phyloP scores from a whole-genome alignment of 2,113 vertebrate species.

The Pluvianellus socialis region DNA sequence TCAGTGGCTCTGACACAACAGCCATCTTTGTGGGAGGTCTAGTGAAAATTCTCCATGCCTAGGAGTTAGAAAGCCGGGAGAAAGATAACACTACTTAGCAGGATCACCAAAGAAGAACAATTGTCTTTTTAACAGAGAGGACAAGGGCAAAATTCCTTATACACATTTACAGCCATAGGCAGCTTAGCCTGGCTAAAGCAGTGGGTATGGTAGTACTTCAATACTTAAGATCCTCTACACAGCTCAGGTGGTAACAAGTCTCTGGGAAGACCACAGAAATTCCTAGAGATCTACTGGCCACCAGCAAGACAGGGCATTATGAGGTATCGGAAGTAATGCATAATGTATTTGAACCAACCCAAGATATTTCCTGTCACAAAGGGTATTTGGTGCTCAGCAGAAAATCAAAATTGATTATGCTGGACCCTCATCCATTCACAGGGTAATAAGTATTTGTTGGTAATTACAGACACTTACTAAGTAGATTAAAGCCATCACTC shows the following conservation, averaged over 20 bases:
- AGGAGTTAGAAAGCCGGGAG: not conserved
- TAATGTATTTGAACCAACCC: rapidly evolving
- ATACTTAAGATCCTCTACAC: rapidly evolving
- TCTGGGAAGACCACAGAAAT: not conserved
- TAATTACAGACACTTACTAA: not conserved
- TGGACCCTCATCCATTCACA: not conserved
- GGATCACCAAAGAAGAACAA: not conserved
- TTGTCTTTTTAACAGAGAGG: rapidly evolving
- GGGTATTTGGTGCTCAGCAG: not conserved
- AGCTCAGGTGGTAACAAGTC: not conserved
- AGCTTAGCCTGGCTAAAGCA: rapidly evolving
- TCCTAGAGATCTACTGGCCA: not conserved
- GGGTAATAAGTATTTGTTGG: not conserved
- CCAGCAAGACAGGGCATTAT: not conserved
- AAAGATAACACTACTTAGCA: not conserved
- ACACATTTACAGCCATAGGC: rapidly evolving
- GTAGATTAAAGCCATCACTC: not conserved
- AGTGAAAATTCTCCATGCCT: not conserved
- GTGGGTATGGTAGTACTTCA: not conserved
- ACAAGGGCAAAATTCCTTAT: not conserved
- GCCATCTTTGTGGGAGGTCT: constrained; percentile 41
- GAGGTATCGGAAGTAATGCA: not conserved
- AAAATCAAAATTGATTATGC: rapidly evolving
- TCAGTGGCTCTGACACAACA: not conserved
- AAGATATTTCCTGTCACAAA: not conserved